Base-by-base conservation (phyloP, 2,888 invertebrate genomes). In the Amblyjoppa proteus region DNA sequence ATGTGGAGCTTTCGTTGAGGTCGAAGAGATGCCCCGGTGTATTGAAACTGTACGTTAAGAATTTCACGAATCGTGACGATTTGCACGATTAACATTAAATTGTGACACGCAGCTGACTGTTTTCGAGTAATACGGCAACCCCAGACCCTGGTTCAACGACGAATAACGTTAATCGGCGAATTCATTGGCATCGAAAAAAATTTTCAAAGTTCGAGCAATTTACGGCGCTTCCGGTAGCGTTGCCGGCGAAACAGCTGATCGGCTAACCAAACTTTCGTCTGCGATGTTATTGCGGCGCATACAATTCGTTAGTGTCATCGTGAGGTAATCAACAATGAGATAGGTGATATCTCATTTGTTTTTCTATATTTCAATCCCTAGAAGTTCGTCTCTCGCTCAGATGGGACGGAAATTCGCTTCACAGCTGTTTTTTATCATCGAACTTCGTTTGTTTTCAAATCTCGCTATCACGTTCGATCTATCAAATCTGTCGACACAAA, bases 21-120 rank as follows among this genome's bases (percentile, higher is more conserved):
- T 80, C 49, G 83, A n/a, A 34, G 16, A 51, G 20, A 78, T 74
- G 78, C 70, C 49, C 70, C 28, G 73, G 71, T 79, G 79, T 81
- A 77, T 74, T 45, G 64, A n/a, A 80, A 69, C 51, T 79, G 73
- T 80, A 66, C 38, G 38, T 61, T 25, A n/a, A 49, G n/a, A 73
- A 61, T 58, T 61, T 49, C 53, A 13, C 66, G 34, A n/a, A 51
- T n/a, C 64, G 31, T 66, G 79, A 28, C 64, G 41, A 73, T 73
- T 56, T 28, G n/a, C 53, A 41, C 38, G 45, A 25, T 73, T 53
- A 64, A 51, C 41, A 80, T 80, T 80, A 80, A 80, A 80, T 73
- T 73, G 66, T 71, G 64, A 80, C 71, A 71, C 20, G 45, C 51
- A 51, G 34, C 25, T 3, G 53, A 41, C 4, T 61, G n/a, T 71